Base-by-base conservation (phyloP, 2,113 vertebrate species). In the Calyptommatus sinebrachiatus region DNA sequence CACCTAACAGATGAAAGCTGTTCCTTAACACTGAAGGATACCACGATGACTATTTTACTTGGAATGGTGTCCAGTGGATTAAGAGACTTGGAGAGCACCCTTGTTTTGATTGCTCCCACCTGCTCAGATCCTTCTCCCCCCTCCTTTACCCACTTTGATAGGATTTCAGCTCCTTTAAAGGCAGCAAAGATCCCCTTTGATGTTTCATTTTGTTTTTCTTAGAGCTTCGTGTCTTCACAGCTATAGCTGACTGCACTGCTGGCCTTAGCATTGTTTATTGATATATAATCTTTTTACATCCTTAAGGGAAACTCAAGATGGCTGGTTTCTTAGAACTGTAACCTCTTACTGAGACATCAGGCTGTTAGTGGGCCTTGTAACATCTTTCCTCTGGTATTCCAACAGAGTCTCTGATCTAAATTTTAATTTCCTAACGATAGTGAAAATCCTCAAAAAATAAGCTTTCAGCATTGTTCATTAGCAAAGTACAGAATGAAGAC, bases 31-130 rank as follows among this genome's bases (percentile, higher is more conserved):
- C 2, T 53, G 22, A 41, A 46, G 14, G 7, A 41, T 29, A 20
- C 26, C 0, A 0, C 53, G 66, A 45, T 14, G 70, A 46, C 57
- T 29, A 8, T 2, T 0, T 0, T 0, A 75, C 35, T 0, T 0
- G 82, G 48, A 24, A 1, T 0, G 26, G 46, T 18, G 24, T 28
- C n/a, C 0, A 0, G 12, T 0, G 0, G 50, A 29, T 2, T 7
- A 80, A 63, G 76, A 48, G 16, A 6, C 3, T 2, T 74, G 41
- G 77, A 28, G 8, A 9, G 0, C 41, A 2, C 45, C 57, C 67
- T 31, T 2, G 78, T 80, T 74, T 24, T 0, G 0, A 41, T 72
- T 5, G 0, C 0, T 31, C 1, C 73, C 87, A 79, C 83, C 84
- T 78, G 75, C 75, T 83, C 28, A 63, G 71, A 0, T 57, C 4